phyloP scores from a whole-genome alignment of 2,888 invertebrate species.

The Drosophila nr. fundita region DNA sequence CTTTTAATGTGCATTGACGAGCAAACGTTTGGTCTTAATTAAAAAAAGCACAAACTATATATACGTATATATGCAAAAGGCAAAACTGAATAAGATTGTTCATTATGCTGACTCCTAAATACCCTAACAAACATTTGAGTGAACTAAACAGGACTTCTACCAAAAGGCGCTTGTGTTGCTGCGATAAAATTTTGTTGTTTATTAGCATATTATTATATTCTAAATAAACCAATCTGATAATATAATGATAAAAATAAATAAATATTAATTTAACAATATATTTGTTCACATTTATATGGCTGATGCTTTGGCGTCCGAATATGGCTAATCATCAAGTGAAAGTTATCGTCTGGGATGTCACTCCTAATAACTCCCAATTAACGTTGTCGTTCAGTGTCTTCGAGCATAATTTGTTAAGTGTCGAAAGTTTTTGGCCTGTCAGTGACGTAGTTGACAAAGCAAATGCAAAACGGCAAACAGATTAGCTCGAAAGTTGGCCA shows the following conservation, averaged over 20 bases:
- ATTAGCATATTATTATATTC: neutral
- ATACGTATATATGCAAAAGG: neutral
- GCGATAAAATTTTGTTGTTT: neutral
- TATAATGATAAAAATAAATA: neutral
- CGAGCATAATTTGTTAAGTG: conserved; percentile 50
- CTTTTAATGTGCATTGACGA: conserved; percentile 58
- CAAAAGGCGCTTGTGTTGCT: neutral
- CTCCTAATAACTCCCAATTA: conserved; percentile 54
- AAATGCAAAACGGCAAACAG: conserved; percentile 25
- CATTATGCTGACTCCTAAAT: neutral
- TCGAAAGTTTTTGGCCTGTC: conserved; percentile 43
- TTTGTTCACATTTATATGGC: neutral
- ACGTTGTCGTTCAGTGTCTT: conserved; percentile 30
- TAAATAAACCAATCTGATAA: neutral
- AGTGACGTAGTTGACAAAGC: conserved; percentile 20
- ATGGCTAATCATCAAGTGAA: neutral
- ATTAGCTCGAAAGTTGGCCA: neutral
- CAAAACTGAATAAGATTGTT: neutral
- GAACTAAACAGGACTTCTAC: neutral
- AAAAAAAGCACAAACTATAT: conserved; percentile 26
- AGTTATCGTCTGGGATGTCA: conserved; percentile 24
- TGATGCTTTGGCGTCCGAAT: neutral
- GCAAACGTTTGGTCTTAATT: conserved; percentile 51
- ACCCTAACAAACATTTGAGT: neutral
- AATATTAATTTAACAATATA: neutral